These are phyloP conservation scores for Drosophila ochracea DNA, from an alignment of 2,888 invertebrate genomes.

Conservation along the genomic window DNA sequence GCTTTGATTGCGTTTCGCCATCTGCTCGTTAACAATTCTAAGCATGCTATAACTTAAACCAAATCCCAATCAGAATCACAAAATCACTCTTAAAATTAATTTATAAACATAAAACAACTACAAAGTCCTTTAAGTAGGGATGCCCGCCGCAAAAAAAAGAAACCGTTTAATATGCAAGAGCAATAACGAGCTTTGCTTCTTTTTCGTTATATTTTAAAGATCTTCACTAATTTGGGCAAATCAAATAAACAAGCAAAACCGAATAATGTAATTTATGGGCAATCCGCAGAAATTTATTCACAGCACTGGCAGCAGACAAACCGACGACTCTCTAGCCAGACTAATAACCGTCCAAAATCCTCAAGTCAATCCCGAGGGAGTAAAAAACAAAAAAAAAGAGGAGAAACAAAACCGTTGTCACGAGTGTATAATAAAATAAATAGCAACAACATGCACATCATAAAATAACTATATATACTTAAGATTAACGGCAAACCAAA, in stretches of 20 bases:
- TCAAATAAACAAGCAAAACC: slow-evolving; percentile 31
- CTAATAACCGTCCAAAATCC: slow-evolving; percentile 10
- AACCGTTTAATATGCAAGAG: slow-evolving; percentile 52
- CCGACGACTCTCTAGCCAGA: slow-evolving; percentile 15
- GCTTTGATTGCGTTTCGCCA: slow-evolving; percentile 2
- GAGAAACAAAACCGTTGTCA: slow-evolving; percentile 19
- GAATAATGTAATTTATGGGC: slow-evolving; percentile 49
- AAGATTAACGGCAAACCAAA: slow-evolving; percentile 46
- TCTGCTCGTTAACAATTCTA: slow-evolving; percentile 47
- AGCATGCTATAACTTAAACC: slow-evolving; percentile 32
- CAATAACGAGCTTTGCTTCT: slow-evolving; percentile 17
- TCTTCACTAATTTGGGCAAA: slow-evolving; percentile 53
- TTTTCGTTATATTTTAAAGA: slow-evolving; percentile 37
- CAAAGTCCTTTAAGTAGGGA: slow-evolving; percentile 35
- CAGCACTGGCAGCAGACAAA: slow-evolving; percentile 28
- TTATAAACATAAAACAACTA: slow-evolving; percentile 32
- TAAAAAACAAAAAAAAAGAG: background rate
- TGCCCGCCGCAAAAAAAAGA: slow-evolving; percentile 1
- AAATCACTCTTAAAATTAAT: slow-evolving; percentile 49
- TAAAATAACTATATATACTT: slow-evolving; percentile 71
- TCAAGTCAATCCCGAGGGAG: background rate
- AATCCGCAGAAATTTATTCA: slow-evolving; percentile 39
- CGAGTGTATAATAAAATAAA: slow-evolving; percentile 55
- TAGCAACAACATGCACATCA: slow-evolving; percentile 63
- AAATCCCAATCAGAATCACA: slow-evolving; percentile 30